These are phyloP conservation scores for Cryptoleucopteryx plumbea DNA, from an alignment of 2,113 vertebrate species.

Conservation along the genomic window DNA sequence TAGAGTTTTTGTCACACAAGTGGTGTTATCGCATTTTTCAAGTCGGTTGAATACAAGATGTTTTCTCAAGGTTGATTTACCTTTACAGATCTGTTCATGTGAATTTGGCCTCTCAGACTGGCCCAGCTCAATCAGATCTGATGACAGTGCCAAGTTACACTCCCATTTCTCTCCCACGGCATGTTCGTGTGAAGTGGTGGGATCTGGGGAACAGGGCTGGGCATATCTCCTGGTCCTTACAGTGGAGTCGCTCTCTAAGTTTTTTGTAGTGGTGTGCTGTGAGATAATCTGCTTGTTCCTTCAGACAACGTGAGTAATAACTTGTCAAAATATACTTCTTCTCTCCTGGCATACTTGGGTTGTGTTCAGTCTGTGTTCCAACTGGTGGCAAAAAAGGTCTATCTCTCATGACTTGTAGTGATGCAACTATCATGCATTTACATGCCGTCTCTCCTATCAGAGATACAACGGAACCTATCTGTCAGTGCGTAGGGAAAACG, in stretches of 20 bases:
- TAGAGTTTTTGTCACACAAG: not conserved
- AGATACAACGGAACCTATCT: not conserved
- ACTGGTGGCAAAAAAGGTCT: not conserved
- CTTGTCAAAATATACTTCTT: not conserved
- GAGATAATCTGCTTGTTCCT: not conserved
- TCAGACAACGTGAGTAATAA: not conserved
- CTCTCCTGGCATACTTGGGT: not conserved
- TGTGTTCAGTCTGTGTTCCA: not conserved
- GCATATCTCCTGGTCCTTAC: not conserved
- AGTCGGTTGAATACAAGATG: not conserved
- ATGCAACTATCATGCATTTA: not conserved
- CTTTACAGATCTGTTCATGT: not conserved
- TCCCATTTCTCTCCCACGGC: not conserved
- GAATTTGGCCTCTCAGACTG: not conserved
- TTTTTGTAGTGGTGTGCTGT: not conserved
- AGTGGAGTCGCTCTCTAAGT: not conserved
- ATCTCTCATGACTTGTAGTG: not conserved
- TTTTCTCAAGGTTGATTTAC: not conserved
- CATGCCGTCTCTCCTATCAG: not conserved
- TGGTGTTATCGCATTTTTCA: not conserved
- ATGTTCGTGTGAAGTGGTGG: not conserved
- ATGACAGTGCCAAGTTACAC: not conserved
- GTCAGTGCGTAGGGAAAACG: not conserved
- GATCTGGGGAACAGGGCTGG: not conserved
- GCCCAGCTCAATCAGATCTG: not conserved